These are phyloP conservation scores for Tinea trinotella DNA, from an alignment of 2,888 invertebrate species.

Conservation along the genomic window DNA sequence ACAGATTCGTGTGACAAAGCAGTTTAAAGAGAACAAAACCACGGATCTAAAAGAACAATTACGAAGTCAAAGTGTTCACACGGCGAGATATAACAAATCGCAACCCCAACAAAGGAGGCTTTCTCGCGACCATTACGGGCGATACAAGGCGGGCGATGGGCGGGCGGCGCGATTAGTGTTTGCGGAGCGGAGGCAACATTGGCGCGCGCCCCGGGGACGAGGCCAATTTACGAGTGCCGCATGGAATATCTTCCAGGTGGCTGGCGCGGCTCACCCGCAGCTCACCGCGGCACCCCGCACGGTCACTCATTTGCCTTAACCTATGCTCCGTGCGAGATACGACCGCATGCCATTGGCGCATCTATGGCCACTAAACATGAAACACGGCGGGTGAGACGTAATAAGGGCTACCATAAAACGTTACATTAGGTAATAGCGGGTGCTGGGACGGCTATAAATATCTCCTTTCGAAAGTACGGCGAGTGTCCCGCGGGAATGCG, in stretches of 20 bases:
- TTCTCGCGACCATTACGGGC: conserved; percentile 65
- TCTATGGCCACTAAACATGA: neutral
- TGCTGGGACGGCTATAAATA: conserved; percentile 71
- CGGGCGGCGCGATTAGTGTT: conserved; percentile 23
- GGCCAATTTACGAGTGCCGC: conserved; percentile 63
- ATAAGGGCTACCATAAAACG: conserved; percentile 71
- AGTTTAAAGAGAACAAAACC: conserved; percentile 63
- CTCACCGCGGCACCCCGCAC: neutral
- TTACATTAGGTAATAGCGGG: conserved; percentile 71
- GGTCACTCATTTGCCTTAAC: neutral
- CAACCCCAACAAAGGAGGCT: conserved; percentile 67
- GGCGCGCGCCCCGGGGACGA: conserved; percentile 35
- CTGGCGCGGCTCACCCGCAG: conserved; percentile 46
- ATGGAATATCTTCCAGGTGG: conserved; percentile 61
- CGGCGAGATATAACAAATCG: conserved; percentile 65
- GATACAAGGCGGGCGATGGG: conserved; percentile 37
- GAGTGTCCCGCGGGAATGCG: conserved; percentile 64
- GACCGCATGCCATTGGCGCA: neutral
- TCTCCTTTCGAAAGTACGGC: conserved; percentile 69
- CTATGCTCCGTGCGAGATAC: neutral
- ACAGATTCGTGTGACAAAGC: conserved; percentile 67
- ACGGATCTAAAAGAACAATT: conserved; percentile 67
- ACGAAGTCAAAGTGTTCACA: conserved; percentile 48
- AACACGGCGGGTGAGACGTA: conserved; percentile 52
- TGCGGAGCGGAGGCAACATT: conserved; percentile 34